Conservation (phyloP, 2,888 invertebrate genomes). For the Drosophila prostipennis region DNA sequence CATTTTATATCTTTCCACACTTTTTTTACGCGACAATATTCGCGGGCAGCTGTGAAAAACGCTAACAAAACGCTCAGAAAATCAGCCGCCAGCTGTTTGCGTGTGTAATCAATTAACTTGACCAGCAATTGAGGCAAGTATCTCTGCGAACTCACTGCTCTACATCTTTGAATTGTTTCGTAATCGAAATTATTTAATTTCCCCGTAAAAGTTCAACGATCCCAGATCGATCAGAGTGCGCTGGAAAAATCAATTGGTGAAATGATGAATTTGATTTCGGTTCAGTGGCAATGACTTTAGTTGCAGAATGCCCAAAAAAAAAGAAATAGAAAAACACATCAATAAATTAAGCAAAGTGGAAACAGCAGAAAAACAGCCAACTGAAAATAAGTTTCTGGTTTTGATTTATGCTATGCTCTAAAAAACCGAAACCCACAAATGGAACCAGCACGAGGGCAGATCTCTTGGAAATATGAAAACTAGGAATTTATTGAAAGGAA, state of each 20-base stretch:
- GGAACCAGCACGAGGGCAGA: conserved; percentile 43
- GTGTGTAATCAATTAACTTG: conserved; percentile 45
- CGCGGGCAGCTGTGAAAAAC: conserved; percentile 36
- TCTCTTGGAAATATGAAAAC: conserved; percentile 24
- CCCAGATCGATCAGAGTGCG: conserved; percentile 11
- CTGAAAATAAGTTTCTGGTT: conserved; percentile 40
- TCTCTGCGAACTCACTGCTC: conserved; percentile 14
- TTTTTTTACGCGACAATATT: conserved; percentile 29
- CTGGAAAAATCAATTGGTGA: conserved; percentile 33
- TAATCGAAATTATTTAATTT: conserved; percentile 36
- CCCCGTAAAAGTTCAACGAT: conserved; percentile 30
- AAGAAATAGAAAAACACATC: conserved; percentile 7
- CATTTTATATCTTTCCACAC: not conserved
- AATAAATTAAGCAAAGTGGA: conserved; percentile 26
- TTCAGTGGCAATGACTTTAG: conserved; percentile 35
- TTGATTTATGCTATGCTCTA: conserved; percentile 49
- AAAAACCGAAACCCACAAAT: conserved; percentile 23
- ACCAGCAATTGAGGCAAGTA: conserved; percentile 34
- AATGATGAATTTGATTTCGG: conserved; percentile 39
- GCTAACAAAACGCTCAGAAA: conserved; percentile 10
- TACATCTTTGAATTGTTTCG: conserved; percentile 28
- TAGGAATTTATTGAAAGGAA: conserved; percentile 29
- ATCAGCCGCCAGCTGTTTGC: conserved; percentile 26
- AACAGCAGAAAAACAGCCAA: conserved; percentile 23
- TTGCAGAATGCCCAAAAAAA: conserved; percentile 5